Evolutionary conservation across 2,797 vertebrate species (phyloP), one percentile per base, ranked within the genome.

Genomic region (Crypturellus tataupa): DNA sequence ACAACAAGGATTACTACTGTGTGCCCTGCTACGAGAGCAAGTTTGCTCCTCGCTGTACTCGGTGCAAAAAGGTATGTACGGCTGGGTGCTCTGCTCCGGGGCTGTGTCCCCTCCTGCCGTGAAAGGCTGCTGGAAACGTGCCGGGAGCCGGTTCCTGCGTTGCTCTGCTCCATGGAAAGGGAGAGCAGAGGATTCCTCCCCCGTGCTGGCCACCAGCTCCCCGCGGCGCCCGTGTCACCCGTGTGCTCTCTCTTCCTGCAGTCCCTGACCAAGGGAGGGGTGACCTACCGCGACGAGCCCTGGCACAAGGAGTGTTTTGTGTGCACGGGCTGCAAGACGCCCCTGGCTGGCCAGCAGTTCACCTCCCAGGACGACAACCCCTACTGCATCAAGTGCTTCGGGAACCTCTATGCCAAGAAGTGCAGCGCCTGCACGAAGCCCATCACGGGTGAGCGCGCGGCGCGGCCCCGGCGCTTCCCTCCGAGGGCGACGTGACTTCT

Each of bases 11-110:
- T 78, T 98, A 99, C 97, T 99, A 99, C 98, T 99, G 99, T 16
- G 99, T 99, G 72, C 96, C 99, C 93, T 99, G 99, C 95, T 99
- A 99, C 0, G 99, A 99, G 98, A 99, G 98, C 98, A 99, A 99
- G 98, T 99, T 99, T 0, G 99, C 99, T n/a, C 99, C 99, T 13
- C 99, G 99, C 92, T 99, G 99, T 93, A 99, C 99, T 49, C 99
- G 98, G 84, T 99, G 99, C 98, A 99, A 99, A 98, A 99, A 99
- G 99, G 99, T 99, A 79, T 0, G 39, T 31, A n/a, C 44, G 31
- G 13, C 29, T 1, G 0, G 4, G 20, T n/a, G 23, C 51, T 37
- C 15, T n/a, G 46, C 3, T 8, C 46, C 39, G 59, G 68, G 85
- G 55, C 12, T 4, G 5, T 5, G 13, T 27, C 42, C 55, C 24